phyloP scores from a whole-genome alignment of 2,797 vertebrate species.

The Gallinago stenura region DNA sequence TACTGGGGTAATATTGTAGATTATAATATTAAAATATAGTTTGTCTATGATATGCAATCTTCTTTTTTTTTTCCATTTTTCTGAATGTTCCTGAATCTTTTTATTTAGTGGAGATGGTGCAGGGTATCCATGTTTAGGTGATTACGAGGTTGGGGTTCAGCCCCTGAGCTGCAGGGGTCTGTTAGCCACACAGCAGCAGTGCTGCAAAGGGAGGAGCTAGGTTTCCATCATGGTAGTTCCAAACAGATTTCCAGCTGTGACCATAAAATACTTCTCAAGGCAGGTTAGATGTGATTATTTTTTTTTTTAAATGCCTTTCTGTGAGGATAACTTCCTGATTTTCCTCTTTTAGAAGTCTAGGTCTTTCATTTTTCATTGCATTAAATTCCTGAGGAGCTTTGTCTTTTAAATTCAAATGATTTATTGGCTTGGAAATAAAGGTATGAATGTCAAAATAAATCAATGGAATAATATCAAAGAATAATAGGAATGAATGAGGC shows the following conservation, averaged over 20 bases:
- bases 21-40: neutral
- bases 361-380: neutral
- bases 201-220: neutral
- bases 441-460: constrained; percentile 13
- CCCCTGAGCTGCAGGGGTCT: neutral
- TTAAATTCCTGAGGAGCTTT: constrained; percentile 11
- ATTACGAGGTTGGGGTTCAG: neutral
- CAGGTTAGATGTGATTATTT: neutral
- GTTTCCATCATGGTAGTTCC: neutral
- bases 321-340: neutral
- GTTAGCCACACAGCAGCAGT: neutral
- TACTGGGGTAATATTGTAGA: neutral
- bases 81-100: neutral
- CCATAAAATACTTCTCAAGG: neutral
- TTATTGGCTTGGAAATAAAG: constrained; percentile 21
- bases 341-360: neutral
- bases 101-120: neutral
- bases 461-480: neutral
- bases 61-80: neutral
- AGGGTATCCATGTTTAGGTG: neutral
- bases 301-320: neutral
- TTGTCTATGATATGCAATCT: neutral
- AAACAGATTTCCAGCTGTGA: constrained; percentile 13
- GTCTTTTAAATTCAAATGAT: neutral
- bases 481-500: constrained; percentile 22